A percentile compares a stretch with the other conserved stretches of the same genome.
Conservation (phyloP, 1,140 invertebrate genomes). For the Solen grandis region DNA sequence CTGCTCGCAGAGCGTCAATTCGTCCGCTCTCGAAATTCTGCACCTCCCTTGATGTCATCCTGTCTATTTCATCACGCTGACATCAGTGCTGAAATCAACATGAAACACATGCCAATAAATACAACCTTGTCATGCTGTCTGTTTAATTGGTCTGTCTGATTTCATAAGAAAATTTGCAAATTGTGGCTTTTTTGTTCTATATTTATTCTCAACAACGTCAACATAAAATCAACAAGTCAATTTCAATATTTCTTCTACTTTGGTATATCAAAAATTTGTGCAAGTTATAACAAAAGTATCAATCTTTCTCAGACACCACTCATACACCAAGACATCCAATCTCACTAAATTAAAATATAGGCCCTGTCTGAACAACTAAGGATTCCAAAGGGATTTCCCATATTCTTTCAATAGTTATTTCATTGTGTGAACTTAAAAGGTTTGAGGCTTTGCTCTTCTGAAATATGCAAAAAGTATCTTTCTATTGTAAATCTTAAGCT, state of each 20-base stretch:
- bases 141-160: neutral
- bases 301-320: too few species aligned
- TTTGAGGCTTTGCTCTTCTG: too few species aligned
- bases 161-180: neutral
- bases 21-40: slow-evolving; percentile 96
- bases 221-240: neutral
- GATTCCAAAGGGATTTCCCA: too few species aligned
- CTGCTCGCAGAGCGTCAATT: slow-evolving; percentile 97
- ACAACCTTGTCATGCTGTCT: neutral
- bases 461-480: too few species aligned
- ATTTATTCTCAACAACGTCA: neutral
- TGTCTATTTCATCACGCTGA: slow-evolving; percentile 10
- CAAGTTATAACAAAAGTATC: too few species aligned
- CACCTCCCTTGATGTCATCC: slow-evolving; percentile 71
- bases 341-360: too few species aligned
- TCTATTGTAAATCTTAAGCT: too few species aligned
- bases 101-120: neutral
- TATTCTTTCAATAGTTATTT: too few species aligned
- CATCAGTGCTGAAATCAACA: slow-evolving; percentile 32
- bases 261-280: neutral
- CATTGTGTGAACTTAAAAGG: too few species aligned
- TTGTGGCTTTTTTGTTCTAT: neutral
- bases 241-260: neutral
- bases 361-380: too few species aligned
- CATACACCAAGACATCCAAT: too few species aligned